These are phyloP conservation scores for Aurelia coerulea DNA, from an alignment of 30 jellyfish, hydroid and myxozoan species.

Conservation along the genomic window DNA sequence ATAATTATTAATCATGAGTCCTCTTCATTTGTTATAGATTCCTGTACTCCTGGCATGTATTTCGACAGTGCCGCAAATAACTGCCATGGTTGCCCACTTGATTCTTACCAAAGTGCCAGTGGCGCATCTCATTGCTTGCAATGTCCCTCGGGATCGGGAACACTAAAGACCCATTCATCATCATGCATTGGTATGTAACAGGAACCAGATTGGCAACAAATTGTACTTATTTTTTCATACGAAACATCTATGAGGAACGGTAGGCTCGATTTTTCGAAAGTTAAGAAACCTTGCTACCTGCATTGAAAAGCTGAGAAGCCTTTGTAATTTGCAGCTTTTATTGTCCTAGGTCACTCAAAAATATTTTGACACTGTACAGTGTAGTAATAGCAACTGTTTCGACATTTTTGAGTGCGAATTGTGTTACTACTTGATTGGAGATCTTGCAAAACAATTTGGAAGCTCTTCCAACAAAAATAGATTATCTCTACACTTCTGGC, in stretches of 20 bases:
- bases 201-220: not conserved
- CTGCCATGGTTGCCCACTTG: constrained; percentile 73
- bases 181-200: constrained; percentile 79
- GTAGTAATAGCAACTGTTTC: too few species aligned
- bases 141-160: constrained; percentile 87
- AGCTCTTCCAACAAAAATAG: too few species aligned
- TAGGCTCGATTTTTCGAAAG: too few species aligned
- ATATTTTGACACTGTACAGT: too few species aligned
- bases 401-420: too few species aligned
- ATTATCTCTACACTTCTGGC: too few species aligned
- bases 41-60: constrained; percentile 87
- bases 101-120: constrained; percentile 37
- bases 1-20: not conserved
- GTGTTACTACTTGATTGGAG: too few species aligned
- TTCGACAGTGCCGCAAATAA: constrained; percentile 53
- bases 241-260: too few species aligned
- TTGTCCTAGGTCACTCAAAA: too few species aligned
- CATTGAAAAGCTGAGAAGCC: not conserved
- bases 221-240: too few species aligned
- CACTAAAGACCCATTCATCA: constrained; percentile 61
- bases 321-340: not conserved
- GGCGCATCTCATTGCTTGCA: constrained; percentile 50
- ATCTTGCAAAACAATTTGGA: too few species aligned
- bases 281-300: not conserved
- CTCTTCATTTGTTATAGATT: constrained; percentile 42